Conservation (phyloP, 2,797 vertebrate genomes). For the Diplodus sargus region DNA sequence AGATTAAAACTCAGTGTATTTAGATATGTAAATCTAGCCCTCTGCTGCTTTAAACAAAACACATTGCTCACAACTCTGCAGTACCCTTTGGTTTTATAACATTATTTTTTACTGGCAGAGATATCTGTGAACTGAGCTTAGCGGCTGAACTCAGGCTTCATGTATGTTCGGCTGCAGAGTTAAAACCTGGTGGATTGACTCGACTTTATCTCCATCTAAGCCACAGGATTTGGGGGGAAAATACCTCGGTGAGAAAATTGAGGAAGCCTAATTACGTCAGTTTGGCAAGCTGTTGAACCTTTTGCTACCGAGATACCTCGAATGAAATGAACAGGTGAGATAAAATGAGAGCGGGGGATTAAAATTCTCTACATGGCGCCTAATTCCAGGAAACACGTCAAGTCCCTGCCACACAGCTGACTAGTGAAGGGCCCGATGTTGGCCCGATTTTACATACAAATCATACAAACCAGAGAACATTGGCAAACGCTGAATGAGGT, state of each 20-base stretch:
- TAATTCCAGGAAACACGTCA: slow-evolving; percentile 66
- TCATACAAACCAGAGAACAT: slow-evolving; percentile 36
- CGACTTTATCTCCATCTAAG: slow-evolving; percentile 23
- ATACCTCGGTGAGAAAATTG: slow-evolving; percentile 4
- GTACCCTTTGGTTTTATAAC: background rate
- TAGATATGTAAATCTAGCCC: background rate
- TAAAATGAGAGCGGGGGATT: slow-evolving; percentile 51
- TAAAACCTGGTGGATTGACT: background rate
- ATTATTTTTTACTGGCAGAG: background rate
- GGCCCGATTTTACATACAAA: slow-evolving; percentile 47
- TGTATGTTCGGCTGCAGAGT: slow-evolving; percentile 13
- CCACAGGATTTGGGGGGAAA: slow-evolving; percentile 14
- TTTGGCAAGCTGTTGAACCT: slow-evolving; percentile 50
- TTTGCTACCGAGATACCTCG: slow-evolving; percentile 47
- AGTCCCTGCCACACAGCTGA: slow-evolving; percentile 35
- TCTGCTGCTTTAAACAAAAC: slow-evolving; percentile 4
- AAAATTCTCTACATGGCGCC: slow-evolving; percentile 53
- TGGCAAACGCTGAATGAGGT: slow-evolving; percentile 18
- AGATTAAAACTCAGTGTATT: background rate
- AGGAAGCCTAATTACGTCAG: slow-evolving; percentile 58
- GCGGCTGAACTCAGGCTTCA: slow-evolving; percentile 8
- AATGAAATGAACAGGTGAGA: slow-evolving; percentile 54
- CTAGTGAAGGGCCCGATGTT: slow-evolving; percentile 28
- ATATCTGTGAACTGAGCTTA: slow-evolving; percentile 1
- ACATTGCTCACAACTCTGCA: background rate